Base-by-base conservation (phyloP, 2,797 vertebrate genomes). In the Phrynocephalus guinanensis region DNA sequence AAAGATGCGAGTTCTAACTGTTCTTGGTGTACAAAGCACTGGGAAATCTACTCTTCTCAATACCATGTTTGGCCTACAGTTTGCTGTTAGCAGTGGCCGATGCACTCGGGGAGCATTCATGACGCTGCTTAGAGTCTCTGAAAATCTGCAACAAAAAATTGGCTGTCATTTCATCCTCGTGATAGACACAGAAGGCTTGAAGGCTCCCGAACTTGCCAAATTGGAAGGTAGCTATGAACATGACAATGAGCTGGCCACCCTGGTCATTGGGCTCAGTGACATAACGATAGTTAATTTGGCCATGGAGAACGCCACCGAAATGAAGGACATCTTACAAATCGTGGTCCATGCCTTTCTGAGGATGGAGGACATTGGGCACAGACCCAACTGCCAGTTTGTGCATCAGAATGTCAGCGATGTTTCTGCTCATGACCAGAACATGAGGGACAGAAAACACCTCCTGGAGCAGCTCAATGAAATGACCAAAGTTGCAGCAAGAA, bases 41-140 rank as follows among this genome's bases (percentile, higher is more conserved):
- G 96, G 95, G 16, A 97, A 97, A 79, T 96, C 96, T 16, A 97
- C 95, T 2, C 94, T 97, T 2, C 96, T 97, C 66, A 96, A 96
- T 88, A 94, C 94, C 88, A 96, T 97, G 96, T 97, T 97, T 75
- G 96, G 97, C 13, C 86, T 97, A 15, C 96, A 95, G 85, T 98
- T 98, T 84, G 95, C 95, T 68, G 95, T 95, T 0, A 94, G 95
- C 67, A 94, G 90, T 91, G 93, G 94, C 48, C 86, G 90, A 10
- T 92, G 95, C 60, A 95, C 96, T 20, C 95, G 93, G 63, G 97
- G 96, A 8, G 96, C 96, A 28, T 96, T 94, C 95, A 95, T 73
- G 96, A 96, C 92, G 84, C 97, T 96, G 88, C 90, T 96, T 91
- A 82, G 87, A 5, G 93, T 98, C 68, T 95, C 97, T 0, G 93